Evolutionary conservation across 2,113 vertebrate species (phyloP), one percentile per base, ranked within the genome.

Genomic region (Mustelus asterias): DNA sequence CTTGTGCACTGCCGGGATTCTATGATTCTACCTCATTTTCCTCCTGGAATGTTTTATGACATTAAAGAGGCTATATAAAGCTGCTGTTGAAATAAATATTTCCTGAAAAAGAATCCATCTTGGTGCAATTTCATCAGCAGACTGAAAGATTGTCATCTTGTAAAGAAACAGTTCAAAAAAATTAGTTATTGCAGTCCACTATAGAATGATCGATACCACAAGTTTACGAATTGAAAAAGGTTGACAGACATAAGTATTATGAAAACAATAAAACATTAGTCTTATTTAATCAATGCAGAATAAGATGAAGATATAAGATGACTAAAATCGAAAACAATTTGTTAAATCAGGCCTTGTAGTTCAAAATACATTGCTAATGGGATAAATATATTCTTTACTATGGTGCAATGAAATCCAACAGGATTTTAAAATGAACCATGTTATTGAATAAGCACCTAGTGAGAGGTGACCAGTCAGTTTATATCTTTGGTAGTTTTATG

Each of bases 401-500:
- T n/a, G 14, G 29, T 92, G 22, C n/a, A 92, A 1, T 92, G 89
- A 92, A 92, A 63, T 92, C 16, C 89, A 63, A 11, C 10, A 92
- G 58, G 41, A 92, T 65, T 92, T 92, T 24, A 92, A 63, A 63
- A 92, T n/a, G 58, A 37, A 92, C 58, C 89, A 37, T 65, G n/a
- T 41, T 22, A 67, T 22, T 41, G 63, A 94, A 67, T 93, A 89
- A 54, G 60, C 16, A 65, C 58, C 60, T 63, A 63, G 60, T 65
- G 33, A 65, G 33, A 93, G 90, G 5, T 65, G 41, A 93, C 33
- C 41, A 93, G 60, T 37, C 33, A 65, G 18, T 93, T 65, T 5
- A 93, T 93, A 93, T 93, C 60, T 14, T 93, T 93, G 60, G 60
- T 9, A 93, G 33, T n/a, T 93, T n/a, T 48, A 93, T 5, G n/a